These are phyloP conservation scores for Entomyzon cyanotis DNA, from an alignment of 2,113 vertebrate species.

Conservation along the genomic window DNA sequence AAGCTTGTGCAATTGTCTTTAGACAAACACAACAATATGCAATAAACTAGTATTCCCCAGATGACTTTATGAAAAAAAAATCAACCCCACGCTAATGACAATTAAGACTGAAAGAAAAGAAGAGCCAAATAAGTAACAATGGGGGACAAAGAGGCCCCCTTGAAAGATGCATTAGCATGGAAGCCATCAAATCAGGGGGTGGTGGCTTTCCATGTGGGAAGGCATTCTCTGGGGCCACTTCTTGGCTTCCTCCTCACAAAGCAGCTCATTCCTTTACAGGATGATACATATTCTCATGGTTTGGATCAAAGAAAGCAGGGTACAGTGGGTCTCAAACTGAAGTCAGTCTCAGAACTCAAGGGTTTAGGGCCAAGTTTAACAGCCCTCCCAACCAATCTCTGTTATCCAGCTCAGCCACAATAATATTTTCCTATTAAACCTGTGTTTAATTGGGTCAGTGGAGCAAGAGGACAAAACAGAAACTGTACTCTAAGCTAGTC, in stretches of 20 bases:
- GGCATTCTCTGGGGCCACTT: background rate
- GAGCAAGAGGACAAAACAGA: background rate
- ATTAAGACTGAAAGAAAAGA: conserved; percentile 51
- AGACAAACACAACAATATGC: conserved; percentile 57
- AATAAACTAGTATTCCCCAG: conserved; percentile 49
- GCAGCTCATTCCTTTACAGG: background rate
- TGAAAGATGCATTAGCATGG: background rate
- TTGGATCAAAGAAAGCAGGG: background rate
- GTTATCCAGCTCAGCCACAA: background rate
- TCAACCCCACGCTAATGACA: background rate
- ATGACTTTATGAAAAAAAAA: background rate
- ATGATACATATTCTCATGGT: background rate
- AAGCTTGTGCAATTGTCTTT: conserved; percentile 43
- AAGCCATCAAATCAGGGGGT: conserved; percentile 1
- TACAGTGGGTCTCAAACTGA: background rate
- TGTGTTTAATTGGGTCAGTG: background rate
- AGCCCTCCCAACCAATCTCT: background rate
- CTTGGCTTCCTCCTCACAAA: background rate
- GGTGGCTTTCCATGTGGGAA: background rate
- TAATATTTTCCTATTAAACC: background rate
- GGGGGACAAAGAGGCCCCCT: conserved; percentile 18
- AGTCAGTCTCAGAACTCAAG: background rate
- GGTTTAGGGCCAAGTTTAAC: background rate
- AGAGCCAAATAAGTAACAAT: conserved; percentile 23
- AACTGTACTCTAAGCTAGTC: background rate